Evolutionary conservation across 2,113 vertebrate genomes (phyloP).

Genomic region (Chaetodon trifascialis): DNA sequence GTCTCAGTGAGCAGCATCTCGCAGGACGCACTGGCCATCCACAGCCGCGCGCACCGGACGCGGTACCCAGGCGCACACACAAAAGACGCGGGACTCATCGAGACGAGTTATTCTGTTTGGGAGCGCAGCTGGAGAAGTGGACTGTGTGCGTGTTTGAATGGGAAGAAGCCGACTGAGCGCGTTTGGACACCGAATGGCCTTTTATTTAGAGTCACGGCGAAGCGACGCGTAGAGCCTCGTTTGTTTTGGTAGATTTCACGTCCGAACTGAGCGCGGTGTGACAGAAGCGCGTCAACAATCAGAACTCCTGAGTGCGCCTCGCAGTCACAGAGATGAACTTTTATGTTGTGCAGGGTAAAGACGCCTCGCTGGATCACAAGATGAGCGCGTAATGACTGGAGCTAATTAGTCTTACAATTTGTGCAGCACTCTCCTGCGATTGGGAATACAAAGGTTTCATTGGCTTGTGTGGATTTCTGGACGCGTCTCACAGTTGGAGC

Average conservation of each 20-base stretch:
- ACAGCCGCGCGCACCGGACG: conserved; percentile 43
- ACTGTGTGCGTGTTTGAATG: conserved; percentile 42
- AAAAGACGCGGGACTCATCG: conserved; percentile 42
- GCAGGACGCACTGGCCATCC: conserved; percentile 49
- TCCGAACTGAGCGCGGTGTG: conserved; percentile 35
- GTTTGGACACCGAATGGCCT: conserved; percentile 3
- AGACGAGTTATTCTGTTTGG: conserved; percentile 25
- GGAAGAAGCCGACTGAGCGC: conserved; percentile 9
- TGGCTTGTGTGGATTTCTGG: conserved; percentile 46
- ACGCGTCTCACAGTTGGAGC: conserved; percentile 27
- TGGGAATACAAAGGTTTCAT: conserved; percentile 47
- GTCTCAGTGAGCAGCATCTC: conserved; percentile 66
- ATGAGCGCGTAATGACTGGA: conserved; percentile 43
- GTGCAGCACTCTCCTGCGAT: conserved; percentile 1
- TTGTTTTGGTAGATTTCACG: conserved; percentile 49
- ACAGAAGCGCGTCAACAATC: conserved; percentile 52
- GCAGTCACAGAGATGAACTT: conserved; percentile 49
- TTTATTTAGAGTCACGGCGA: not conserved
- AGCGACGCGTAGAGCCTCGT: not conserved
- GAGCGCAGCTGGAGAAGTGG: conserved; percentile 31
- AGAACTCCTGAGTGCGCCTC: conserved; percentile 28
- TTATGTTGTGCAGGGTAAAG: conserved; percentile 15
- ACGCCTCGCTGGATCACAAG: conserved; percentile 47
- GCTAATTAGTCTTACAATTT: not conserved
- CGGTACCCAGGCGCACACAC: conserved; percentile 30